phyloP scores from a whole-genome alignment of 2,888 invertebrate genomes.

The Trichopoda pennipes region DNA sequence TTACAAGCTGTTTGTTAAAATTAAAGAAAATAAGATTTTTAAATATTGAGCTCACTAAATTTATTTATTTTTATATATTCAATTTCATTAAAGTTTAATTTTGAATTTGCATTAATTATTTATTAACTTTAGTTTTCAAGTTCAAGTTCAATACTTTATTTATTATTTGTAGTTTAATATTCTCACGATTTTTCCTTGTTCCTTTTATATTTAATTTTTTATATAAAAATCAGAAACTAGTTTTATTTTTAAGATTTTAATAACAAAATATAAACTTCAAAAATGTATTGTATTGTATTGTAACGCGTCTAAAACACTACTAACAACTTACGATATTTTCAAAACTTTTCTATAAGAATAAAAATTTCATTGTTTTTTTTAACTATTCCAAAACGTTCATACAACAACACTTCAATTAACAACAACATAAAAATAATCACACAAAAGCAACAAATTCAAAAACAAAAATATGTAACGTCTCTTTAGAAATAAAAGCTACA shows the following conservation, averaged over 20 bases:
- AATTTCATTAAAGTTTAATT: neutral
- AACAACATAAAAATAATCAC: constrained; percentile 70
- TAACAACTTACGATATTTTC: constrained; percentile 71
- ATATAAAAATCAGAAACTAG: neutral
- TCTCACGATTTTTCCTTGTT: constrained; percentile 54
- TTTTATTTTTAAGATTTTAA: constrained; percentile 16
- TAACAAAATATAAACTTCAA: constrained; percentile 47
- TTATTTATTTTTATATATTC: too few species aligned
- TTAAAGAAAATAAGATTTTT: neutral
- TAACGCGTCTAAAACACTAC: constrained; percentile 78
- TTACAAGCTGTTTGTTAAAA: constrained; percentile 13
- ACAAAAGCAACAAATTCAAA: constrained; percentile 71
- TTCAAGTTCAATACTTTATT: constrained; percentile 50
- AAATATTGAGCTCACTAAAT: too few species aligned
- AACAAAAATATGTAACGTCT: constrained; percentile 73
- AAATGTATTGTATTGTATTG: constrained; percentile 75
- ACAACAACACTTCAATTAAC: constrained; percentile 28
- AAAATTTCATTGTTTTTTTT: constrained; percentile 55
- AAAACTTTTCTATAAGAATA: constrained; percentile 75
- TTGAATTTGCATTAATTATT: neutral
- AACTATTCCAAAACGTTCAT: constrained; percentile 43
- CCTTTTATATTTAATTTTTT: neutral
- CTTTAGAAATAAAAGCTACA: constrained; percentile 56
- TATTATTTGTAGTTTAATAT: constrained; percentile 27
- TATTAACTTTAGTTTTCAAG: constrained; percentile 31